Evolutionary conservation across 2,888 invertebrate genomes (phyloP).

Genomic region (Drosophila siamana): DNA sequence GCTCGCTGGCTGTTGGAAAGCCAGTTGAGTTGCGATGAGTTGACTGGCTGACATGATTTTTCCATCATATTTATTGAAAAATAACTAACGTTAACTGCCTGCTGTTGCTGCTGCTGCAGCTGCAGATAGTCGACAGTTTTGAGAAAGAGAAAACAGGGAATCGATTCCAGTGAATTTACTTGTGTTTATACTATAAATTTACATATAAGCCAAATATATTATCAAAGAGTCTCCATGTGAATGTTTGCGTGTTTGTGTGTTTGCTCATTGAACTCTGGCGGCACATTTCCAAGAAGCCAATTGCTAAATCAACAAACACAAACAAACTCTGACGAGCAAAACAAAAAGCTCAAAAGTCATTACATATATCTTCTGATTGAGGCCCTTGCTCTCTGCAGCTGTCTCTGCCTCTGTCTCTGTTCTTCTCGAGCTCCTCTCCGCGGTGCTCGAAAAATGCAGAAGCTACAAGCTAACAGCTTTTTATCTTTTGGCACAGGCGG

Average conservation of each 20-base stretch:
- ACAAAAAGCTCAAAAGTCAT: slow-evolving; percentile 76
- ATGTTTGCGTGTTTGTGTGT: slow-evolving; percentile 27
- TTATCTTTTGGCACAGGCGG: slow-evolving; percentile 78
- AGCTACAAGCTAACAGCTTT: slow-evolving; percentile 83
- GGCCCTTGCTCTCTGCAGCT: slow-evolving; percentile 23
- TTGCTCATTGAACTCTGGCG: slow-evolving; percentile 64
- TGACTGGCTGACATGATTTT: slow-evolving; percentile 67
- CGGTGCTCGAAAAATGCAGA: slow-evolving; percentile 75
- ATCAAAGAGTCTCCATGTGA: slow-evolving; percentile 21
- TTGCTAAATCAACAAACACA: slow-evolving; percentile 74
- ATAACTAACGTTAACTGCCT: slow-evolving; percentile 26
- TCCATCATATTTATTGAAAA: slow-evolving; percentile 75
- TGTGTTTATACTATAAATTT: slow-evolving; percentile 65
- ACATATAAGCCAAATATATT: slow-evolving; percentile 54
- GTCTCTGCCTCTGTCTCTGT: background rate
- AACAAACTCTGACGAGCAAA: slow-evolving; percentile 67
- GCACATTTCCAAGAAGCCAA: slow-evolving; percentile 75
- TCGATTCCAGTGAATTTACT: slow-evolving; percentile 28
- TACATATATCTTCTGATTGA: slow-evolving; percentile 72
- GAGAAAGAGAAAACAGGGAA: slow-evolving; percentile 6
- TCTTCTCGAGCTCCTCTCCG: background rate
- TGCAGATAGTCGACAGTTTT: slow-evolving; percentile 24
- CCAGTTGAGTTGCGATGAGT: slow-evolving; percentile 26
- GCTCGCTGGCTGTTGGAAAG: background rate
- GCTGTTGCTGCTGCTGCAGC: too few relatives aligned